phyloP scores from a whole-genome alignment of 2,113 vertebrate species.

The Nesogale talazaci region DNA sequence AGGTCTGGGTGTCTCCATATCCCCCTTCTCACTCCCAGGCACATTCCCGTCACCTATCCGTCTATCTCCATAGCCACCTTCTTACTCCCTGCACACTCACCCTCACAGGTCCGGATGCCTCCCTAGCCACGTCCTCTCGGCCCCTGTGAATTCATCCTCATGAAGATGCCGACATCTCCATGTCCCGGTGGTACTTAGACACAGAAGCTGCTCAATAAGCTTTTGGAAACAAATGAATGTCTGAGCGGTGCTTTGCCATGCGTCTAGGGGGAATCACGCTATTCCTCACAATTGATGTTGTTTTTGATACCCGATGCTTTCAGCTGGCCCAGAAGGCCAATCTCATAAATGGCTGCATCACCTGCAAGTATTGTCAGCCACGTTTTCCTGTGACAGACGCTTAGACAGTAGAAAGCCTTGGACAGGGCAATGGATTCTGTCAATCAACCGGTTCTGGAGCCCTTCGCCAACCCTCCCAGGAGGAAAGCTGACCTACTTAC shows the following conservation, averaged over 20 bases:
- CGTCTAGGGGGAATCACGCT: slow-evolving; percentile 69
- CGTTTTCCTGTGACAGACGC: slow-evolving; percentile 72
- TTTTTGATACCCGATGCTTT: slow-evolving; percentile 66
- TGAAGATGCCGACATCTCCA: neutral
- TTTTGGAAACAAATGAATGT: slow-evolving; percentile 57
- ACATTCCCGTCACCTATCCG: no score
- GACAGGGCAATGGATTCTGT: slow-evolving; percentile 81
- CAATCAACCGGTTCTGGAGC: slow-evolving; percentile 84
- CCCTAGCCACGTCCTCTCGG: neutral
- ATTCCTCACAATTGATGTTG: slow-evolving; percentile 73
- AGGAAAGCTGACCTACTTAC: slow-evolving; percentile 81
- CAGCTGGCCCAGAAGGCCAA: slow-evolving; percentile 69
- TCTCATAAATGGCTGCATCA: slow-evolving; percentile 73
- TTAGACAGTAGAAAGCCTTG: slow-evolving; percentile 84
- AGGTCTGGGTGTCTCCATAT: no score
- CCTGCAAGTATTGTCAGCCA: slow-evolving; percentile 66
- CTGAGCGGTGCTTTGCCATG: slow-evolving; percentile 60
- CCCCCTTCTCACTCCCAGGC: no score
- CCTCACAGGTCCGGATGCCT: no score
- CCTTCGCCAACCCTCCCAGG: slow-evolving; percentile 73
- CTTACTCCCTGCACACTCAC: no score
- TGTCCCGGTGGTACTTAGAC: neutral
- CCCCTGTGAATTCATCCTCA: neutral
- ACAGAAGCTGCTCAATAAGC: slow-evolving; percentile 55
- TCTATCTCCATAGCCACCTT: no score